Percentiles rank a stretch among this genome's conserved stretches.
phyloP scores from a whole-genome alignment of 2,113 vertebrate genomes.

The Muscicapa adusta region DNA sequence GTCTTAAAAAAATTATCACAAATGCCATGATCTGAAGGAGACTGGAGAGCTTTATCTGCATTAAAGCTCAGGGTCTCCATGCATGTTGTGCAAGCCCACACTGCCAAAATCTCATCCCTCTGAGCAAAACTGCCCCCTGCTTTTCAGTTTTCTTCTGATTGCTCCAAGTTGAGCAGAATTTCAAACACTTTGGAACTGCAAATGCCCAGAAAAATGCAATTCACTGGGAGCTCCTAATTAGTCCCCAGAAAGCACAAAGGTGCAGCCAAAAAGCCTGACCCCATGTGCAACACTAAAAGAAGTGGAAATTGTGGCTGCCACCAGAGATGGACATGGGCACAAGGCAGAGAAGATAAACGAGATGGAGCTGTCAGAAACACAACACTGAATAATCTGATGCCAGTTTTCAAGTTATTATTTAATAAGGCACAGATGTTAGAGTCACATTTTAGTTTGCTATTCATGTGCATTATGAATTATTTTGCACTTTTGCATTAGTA shows the following conservation, averaged over 20 bases:
- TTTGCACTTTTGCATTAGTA: constrained; percentile 9
- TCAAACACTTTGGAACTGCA: neutral
- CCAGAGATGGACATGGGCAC: neutral
- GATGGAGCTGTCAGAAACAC: neutral
- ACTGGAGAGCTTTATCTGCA: neutral
- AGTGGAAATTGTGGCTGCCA: neutral
- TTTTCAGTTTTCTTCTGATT: neutral
- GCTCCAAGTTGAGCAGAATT: neutral
- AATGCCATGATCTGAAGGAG: neutral
- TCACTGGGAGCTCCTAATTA: neutral
- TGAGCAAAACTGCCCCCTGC: neutral
- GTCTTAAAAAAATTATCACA: neutral
- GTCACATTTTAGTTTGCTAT: neutral
- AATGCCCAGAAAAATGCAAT: neutral
- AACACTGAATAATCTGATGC: neutral
- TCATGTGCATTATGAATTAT: neutral
- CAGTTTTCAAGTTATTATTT: neutral
- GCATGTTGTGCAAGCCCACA: neutral
- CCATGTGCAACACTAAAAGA: neutral
- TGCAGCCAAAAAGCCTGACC: neutral
- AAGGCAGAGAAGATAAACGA: neutral
- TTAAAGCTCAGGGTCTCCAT: neutral
- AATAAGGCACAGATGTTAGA: neutral
- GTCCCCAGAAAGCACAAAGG: neutral
- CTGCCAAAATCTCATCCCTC: neutral